Base-by-base conservation (phyloP, 2,888 invertebrate genomes). In the Crematogaster levior region DNA sequence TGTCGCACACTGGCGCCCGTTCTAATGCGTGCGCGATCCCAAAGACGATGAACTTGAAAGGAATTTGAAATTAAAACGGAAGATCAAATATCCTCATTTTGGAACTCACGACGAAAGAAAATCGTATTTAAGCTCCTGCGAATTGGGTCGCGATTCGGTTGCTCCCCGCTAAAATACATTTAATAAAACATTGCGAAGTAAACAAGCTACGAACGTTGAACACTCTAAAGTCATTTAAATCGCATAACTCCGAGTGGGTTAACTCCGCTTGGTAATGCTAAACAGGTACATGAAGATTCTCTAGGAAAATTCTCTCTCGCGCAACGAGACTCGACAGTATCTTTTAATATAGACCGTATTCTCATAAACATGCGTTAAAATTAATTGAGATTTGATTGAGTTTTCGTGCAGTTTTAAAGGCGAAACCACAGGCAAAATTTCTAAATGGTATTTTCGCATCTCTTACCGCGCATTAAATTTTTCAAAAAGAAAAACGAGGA, bases 1-100 rank as follows among this genome's bases (percentile, higher is more conserved):
- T 40, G 56, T 56, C 68, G 56, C 77, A 56, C 43, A 56, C 68
- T 43, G 68, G 12, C 6, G 15, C 12, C n/a, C 37, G 18, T 27
- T 53, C 10, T 21, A 37, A 10, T 77, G 40, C 21, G 40, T 77
- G 2, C 65, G 1, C 18, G 34, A 56, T 68, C 43, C 43, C 68
- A 56, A 56, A 43, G 68, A 66, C 21, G 65, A 51, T 34, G 4
- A 53, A 53, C 77, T 43, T 30, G 40, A 77, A 68, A 77, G 77
- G 56, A 68, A 77, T 77, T 68, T 56, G 6, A 77, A 77, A 77
- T 77, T 77, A 77, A 68, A 77, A 21, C 30, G 56, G 68, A 77
- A 77, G 68, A 30, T 68, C 43, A 63, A 48, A 63, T 24, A 56
- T 4, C 34, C 56, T 68, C 24, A 40, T 43, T 37, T 51, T 18